A percentile compares a stretch with the other conserved stretches of the same genome.
Conservation (phyloP, 2,888 invertebrate species). For the Eristalis pertinax region DNA sequence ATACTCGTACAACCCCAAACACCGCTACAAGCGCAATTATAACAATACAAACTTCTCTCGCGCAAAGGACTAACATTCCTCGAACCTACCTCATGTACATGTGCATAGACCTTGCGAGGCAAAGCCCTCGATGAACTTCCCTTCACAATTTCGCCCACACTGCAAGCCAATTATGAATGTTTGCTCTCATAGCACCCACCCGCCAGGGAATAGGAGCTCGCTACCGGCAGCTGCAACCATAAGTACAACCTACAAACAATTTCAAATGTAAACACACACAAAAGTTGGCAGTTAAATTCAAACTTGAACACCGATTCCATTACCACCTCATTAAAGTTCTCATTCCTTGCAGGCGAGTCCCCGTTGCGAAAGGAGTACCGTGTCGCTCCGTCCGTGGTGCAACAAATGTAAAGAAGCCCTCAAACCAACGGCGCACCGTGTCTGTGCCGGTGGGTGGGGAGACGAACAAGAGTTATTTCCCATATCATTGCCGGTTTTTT, state of each 20-base stretch:
- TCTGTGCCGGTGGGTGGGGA: background rate
- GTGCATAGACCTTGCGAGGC: background rate
- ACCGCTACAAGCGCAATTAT: background rate
- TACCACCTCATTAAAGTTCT: slow-evolving; percentile 53
- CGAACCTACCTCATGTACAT: background rate
- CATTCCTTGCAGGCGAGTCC: background rate
- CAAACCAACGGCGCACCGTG: background rate
- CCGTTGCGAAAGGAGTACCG: background rate
- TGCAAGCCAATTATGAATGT: slow-evolving; percentile 41
- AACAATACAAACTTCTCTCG: background rate
- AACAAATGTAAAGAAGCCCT: slow-evolving; percentile 21
- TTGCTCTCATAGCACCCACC: slow-evolving; percentile 2
- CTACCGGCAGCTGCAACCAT: slow-evolving; percentile 37
- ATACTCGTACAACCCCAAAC: background rate
- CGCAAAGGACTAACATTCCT: background rate
- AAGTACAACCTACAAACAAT: slow-evolving; percentile 64
- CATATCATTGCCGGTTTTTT: slow-evolving; percentile 19
- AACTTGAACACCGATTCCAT: slow-evolving; percentile 64
- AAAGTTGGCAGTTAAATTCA: slow-evolving; percentile 58
- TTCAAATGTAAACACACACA: slow-evolving; percentile 65
- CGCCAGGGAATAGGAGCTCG: background rate
- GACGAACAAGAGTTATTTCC: slow-evolving; percentile 44
- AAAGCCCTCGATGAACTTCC: background rate
- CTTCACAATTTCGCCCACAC: slow-evolving; percentile 14
- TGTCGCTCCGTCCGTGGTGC: background rate